Base-by-base conservation (phyloP, 2,888 invertebrate genomes). In the Pollenia amentaria region DNA sequence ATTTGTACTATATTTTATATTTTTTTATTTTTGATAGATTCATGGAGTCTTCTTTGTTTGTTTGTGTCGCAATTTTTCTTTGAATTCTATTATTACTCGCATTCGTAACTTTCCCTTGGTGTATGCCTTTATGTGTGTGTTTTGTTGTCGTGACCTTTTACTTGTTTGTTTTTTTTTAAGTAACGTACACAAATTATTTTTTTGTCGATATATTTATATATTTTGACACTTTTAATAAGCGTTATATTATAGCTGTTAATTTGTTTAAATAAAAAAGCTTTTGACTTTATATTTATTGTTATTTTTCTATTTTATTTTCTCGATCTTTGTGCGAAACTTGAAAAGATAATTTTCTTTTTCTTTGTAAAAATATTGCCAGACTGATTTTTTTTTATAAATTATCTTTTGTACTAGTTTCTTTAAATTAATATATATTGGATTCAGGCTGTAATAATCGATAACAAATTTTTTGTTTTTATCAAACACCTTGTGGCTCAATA, bases 91-190 rank as follows among this genome's bases (percentile, higher is more conserved):
- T 79, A 69, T 79, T 69, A 75, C 11, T 73, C 53, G 53, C 84
- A 84, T 84, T 78, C 78, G 84, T 84, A 84, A 84, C 84, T 84
- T 84, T 84, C 84, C 78, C 84, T 84, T 75, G 48, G 21, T 44
- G 60, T 60, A 9, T 29, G 11, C 53, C 8, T 44, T 44, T 75
- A 21, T 64, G 65, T 57, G 29, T 48, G 48, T 42, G 51, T 69
- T 83, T 65, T 77, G 77, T 72, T 78, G 78, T 84, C 73, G 65
- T 79, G 78, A 73, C 72, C 57, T 84, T 78, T 73, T 84, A 60
- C 6, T 73, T 70, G 16, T 70, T 72, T 72, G n/a, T 64, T 64
- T 77, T 64, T 75, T 42, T 14, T 10, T 21, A 42, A 16, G 73
- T 44, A 38, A 42, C 38, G 73, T 44, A 38, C n/a, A 64, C 38